Evolutionary conservation across 2,113 vertebrate genomes (phyloP), one percentile per base, ranked within the genome.

Genomic region (Esox niger): DNA sequence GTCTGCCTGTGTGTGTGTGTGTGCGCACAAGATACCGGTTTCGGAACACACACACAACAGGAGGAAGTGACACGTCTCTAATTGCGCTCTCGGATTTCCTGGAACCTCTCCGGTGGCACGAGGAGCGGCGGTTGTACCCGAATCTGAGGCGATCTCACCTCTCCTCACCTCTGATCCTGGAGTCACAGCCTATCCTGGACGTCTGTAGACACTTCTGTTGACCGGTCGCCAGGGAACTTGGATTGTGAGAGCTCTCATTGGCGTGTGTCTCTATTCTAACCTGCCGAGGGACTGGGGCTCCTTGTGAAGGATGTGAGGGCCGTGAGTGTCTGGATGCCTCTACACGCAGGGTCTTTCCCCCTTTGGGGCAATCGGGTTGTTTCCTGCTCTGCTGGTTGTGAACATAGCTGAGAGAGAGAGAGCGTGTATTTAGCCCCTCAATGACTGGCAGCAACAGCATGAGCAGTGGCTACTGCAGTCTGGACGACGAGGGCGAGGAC

Each of bases 381-480:
- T 71, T 79, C 23, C 23, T 26, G 20, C 17, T 26, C 57, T 63
- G 69, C 65, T 49, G 8, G 23, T 29, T 30, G 30, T 30, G 67
- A 67, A 52, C 61, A 62, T 46, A 17, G 62, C 69, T 66, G 59
- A 62, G 33, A 6, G 75, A 25, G 62, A 49, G 58, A 30, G 0
- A 46, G 58, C 47, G 38, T 6, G 33, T n/a, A 43, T 31, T n/a
- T 31, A 78, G 2, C 54, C 68, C 73, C 81, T 82, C 76, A 77
- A 88, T 90, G 88, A 88, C 87, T 1, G 88, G 88, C 77, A 92
- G 91, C 84, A 89, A 93, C 93, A 98, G 94, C 91, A 96, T 96
- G 95, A 99, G 96, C 93, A 98, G 96, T 79, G 96, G 96, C 64
- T 97, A 97, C 92, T 94, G 96, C 82, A 98, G 97, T 90, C 92